Evolutionary conservation across 2,113 vertebrate species (phyloP).

Genomic region (Poicephalus gulielmi): DNA sequence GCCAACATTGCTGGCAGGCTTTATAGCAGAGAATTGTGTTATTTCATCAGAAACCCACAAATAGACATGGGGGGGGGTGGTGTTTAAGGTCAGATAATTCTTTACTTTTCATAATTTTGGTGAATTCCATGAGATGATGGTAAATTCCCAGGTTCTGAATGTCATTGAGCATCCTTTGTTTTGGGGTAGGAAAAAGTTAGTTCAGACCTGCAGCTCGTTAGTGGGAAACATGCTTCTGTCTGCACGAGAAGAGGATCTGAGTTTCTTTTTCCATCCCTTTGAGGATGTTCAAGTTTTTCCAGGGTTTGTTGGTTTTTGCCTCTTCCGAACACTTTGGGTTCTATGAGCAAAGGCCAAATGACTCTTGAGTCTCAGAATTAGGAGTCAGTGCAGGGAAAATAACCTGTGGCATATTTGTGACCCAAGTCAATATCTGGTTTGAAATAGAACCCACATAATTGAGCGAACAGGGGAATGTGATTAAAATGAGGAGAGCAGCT

Average conservation of each 20-base stretch:
- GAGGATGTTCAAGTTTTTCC: not conserved
- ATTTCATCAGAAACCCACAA: not conserved
- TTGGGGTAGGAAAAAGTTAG: not conserved
- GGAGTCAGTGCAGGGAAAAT: not conserved
- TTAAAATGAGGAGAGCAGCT: conserved; percentile 27
- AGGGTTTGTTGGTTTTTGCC: not conserved
- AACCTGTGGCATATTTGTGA: not conserved
- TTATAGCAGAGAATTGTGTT: not conserved
- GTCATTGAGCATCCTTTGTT: not conserved
- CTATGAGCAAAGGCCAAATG: not conserved
- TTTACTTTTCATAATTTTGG: not conserved
- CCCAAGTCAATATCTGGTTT: not conserved
- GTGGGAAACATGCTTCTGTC: not conserved
- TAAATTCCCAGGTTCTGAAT: not conserved
- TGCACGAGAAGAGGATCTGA: not conserved
- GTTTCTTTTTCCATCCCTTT: not conserved
- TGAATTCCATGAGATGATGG: not conserved
- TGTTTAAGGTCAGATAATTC: not conserved
- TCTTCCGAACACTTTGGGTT: not conserved
- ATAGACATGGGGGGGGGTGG: not conserved
- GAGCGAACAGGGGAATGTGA: not conserved
- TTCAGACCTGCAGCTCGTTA: not conserved
- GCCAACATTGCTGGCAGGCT: not conserved
- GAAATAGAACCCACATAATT: conserved; percentile 1
- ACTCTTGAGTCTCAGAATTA: not conserved